Evolutionary conservation across 2,797 vertebrate species (phyloP), one percentile per base, ranked within the genome.

Genomic region (Agapornis canus): DNA sequence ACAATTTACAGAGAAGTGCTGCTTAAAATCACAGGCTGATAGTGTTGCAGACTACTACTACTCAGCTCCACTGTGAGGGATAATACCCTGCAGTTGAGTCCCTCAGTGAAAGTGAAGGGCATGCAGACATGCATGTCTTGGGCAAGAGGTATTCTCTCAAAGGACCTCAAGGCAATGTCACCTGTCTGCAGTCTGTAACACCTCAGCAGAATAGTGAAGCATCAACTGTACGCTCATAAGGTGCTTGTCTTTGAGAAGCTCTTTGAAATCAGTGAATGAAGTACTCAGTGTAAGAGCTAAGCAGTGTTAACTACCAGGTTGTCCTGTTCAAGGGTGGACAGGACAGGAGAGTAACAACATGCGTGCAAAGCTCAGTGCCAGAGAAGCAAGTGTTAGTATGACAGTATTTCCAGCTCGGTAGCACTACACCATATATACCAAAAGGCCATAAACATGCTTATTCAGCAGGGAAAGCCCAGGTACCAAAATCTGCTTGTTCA

Each of bases 361-460:
- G 0, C 0, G 0, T 0, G 0, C 43, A 81, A 61, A 69, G 29
- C 49, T 57, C 2, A 4, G 37, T 37, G 11, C 31, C 11, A 2
- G 59, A 68, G 31, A 57, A 72, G 39, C 27, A 69, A 87, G 25
- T 16, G 49, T 72, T 75, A 63, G 45, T 18, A n/a, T 29, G 25
- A 60, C 47, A 47, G 57, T 37, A 39, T 56, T 72, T 77, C 45
- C 79, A 82, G 63, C 22, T 43, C 56, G 12, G 7, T 52, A 57
- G 32, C 18, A 45, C 25, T 73, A 32, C 20, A 48, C 22, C 0
- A 0, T 14, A 5, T 10, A 5, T 25, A 61, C 56, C 23, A 65
- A 59, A 66, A 72, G 13, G 22, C 26, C 32, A 13, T 0, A 72
- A 71, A 68, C 75, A 65, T 10, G 17, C 13, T 40, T 82, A 40